These are phyloP conservation scores for Monopterus albus DNA, from an alignment of 2,113 vertebrate genomes.

Conservation along the genomic window DNA sequence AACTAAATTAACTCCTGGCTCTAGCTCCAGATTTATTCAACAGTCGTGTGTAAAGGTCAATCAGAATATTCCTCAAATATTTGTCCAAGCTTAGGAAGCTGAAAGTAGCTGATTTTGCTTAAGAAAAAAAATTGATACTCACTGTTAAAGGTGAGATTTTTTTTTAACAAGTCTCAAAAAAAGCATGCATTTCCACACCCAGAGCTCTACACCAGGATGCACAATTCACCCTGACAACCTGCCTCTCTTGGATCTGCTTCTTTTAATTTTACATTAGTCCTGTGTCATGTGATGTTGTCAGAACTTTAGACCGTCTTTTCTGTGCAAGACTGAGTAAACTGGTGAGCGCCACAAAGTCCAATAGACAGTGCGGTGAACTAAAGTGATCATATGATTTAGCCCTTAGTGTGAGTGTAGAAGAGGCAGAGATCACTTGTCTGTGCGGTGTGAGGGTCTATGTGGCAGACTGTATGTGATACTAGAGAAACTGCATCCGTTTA, in stretches of 20 bases:
- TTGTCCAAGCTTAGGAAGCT: too few species aligned
- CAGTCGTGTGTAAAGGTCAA: too few species aligned
- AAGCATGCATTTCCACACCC: not conserved
- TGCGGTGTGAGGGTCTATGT: not conserved
- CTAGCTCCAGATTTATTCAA: too few species aligned
- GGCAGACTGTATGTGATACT: conserved; percentile 9
- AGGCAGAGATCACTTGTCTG: conserved; percentile 12
- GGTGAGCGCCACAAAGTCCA: not conserved
- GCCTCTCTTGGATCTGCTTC: not conserved
- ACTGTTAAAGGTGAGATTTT: not conserved
- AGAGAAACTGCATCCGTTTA: conserved; percentile 27
- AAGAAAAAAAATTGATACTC: not conserved
- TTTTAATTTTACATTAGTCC: conserved; percentile 24
- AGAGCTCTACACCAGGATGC: not conserved
- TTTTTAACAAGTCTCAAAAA: not conserved
- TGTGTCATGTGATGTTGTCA: not conserved
- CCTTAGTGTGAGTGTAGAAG: not conserved
- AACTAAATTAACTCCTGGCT: too few species aligned
- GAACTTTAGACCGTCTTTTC: not conserved
- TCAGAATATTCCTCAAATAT: too few species aligned
- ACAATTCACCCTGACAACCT: conserved; percentile 13
- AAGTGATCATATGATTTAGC: not conserved
- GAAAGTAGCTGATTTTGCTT: too few species aligned
- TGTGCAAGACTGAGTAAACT: conserved; percentile 1
- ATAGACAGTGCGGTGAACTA: not conserved